A percentile compares a stretch with the other conserved stretches of the same genome.
These are phyloP conservation scores for Molossus molossus DNA, from an alignment of 2,797 vertebrate genomes.

Conservation along the genomic window DNA sequence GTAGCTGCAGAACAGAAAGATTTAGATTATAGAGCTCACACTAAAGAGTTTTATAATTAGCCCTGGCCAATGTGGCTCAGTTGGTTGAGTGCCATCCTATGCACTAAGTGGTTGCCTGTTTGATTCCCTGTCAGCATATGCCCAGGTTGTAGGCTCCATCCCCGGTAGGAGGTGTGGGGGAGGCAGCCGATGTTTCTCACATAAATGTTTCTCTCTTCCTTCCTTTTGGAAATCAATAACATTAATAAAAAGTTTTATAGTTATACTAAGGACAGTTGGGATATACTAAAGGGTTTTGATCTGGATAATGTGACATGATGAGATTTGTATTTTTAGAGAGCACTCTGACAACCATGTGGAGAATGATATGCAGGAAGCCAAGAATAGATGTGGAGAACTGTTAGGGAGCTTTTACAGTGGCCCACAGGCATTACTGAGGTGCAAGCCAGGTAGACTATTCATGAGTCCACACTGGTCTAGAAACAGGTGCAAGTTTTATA, in stretches of 20 bases:
- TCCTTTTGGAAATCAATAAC: not conserved
- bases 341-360: not conserved
- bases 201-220: not conserved
- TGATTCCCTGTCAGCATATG: not conserved
- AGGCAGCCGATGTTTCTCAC: not conserved
- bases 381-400: not conserved
- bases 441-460: not conserved
- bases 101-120: not conserved
- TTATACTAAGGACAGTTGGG: not conserved
- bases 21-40: not conserved
- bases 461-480: not conserved
- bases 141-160: not conserved
- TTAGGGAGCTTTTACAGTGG: not conserved
- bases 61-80: not conserved
- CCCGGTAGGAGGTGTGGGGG: no score
- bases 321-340: slow-evolving; percentile 5
- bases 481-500: not conserved
- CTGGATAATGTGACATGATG: not conserved
- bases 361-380: not conserved
- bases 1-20: not conserved
- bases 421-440: not conserved
- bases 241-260: not conserved
- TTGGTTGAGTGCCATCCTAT: not conserved
- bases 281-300: not conserved
- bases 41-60: slow-evolving; percentile 4